These are phyloP conservation scores for Antheraea yamamai DNA, from an alignment of 2,888 invertebrate genomes.

Conservation along the genomic window DNA sequence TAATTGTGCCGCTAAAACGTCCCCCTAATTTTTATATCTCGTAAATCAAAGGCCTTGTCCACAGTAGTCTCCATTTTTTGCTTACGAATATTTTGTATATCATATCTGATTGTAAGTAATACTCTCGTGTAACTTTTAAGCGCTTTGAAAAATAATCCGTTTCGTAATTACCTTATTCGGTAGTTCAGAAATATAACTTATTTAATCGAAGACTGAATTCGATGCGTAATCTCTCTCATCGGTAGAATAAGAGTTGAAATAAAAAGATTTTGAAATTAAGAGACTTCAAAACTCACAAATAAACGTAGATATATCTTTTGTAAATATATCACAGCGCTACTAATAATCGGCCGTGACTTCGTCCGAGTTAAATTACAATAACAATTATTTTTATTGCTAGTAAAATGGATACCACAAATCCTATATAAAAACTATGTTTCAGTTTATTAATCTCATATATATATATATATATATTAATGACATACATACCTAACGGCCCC, in stretches of 20 bases:
- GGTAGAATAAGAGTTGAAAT: not conserved
- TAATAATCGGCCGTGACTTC: not conserved
- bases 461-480: too few relatives aligned
- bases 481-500: too few relatives aligned
- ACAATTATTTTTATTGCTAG: too few relatives aligned
- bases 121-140: not conserved
- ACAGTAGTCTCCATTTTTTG: conserved; percentile 59
- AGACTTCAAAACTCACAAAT: not conserved
- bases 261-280: not conserved
- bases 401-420: too few relatives aligned
- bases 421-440: too few relatives aligned
- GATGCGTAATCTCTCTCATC: not conserved
- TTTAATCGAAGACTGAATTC: not conserved
- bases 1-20: conserved; percentile 78
- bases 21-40: conserved; percentile 70
- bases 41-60: conserved; percentile 74
- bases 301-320: not conserved
- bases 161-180: not conserved
- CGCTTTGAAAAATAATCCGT: not conserved
- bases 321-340: not conserved
- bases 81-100: conserved; percentile 27
- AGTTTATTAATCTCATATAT: too few relatives aligned
- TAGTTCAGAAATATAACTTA: not conserved
- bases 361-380: too few relatives aligned
- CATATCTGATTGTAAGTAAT: conserved; percentile 13